phyloP scores from a whole-genome alignment of 2,797 vertebrate species.

The Podarcis lilfordi region DNA sequence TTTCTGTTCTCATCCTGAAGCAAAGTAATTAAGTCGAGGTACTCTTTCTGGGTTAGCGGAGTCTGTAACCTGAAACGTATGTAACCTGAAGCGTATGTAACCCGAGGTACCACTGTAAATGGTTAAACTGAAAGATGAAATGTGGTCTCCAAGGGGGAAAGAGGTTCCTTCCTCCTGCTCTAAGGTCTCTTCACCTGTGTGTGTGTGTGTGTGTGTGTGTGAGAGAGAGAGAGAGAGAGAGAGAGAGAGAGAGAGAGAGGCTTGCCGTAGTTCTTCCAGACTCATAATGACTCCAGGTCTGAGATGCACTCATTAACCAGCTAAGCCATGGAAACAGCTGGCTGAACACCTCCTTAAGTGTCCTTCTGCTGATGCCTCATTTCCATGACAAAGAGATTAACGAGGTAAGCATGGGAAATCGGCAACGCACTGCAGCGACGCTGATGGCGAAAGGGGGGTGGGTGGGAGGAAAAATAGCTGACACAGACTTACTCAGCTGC shows the following conservation, averaged over 20 bases:
- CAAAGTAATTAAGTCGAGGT: no score
- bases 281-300: not conserved
- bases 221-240: not conserved
- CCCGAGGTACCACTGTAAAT: no score
- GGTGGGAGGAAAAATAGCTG: slow-evolving; percentile 7
- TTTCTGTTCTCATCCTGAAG: no score
- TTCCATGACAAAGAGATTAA: slow-evolving; percentile 61
- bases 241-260: no score
- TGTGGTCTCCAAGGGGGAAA: no score
- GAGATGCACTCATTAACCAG: slow-evolving; percentile 16
- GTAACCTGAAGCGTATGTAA: no score
- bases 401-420: slow-evolving; percentile 41
- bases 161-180: no score
- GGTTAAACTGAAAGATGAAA: no score
- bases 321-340: slow-evolving; percentile 42
- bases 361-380: slow-evolving; percentile 32
- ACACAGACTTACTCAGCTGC: slow-evolving; percentile 30
- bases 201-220: not conserved
- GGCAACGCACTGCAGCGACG: slow-evolving; percentile 32
- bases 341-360: slow-evolving; percentile 15
- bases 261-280: not conserved
- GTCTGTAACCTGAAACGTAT: no score
- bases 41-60: no score
- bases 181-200: not conserved
- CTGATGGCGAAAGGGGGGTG: slow-evolving; percentile 8